Conservation (phyloP, 2,113 vertebrate species). For the Toxotes chatareus region DNA sequence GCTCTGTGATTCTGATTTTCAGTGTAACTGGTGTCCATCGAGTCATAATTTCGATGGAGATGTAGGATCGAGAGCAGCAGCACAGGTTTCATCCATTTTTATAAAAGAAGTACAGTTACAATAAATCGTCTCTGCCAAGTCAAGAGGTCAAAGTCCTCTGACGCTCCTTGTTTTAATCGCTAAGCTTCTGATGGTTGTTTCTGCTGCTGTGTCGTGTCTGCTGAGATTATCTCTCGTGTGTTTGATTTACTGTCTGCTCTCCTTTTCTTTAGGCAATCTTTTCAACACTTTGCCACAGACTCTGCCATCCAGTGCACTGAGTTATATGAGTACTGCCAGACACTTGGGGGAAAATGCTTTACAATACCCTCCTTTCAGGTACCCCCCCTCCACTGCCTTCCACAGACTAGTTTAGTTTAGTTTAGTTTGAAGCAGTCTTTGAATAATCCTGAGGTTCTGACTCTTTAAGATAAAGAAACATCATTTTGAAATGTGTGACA, state of each 20-base stretch:
- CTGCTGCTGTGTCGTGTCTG: no score
- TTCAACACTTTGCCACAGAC: constrained; percentile 86
- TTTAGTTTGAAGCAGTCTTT: neutral
- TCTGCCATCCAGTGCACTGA: constrained; percentile 90
- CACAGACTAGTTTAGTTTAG: neutral
- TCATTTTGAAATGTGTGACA: neutral
- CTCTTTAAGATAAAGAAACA: neutral
- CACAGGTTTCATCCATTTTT: neutral
- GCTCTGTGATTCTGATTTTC: neutral
- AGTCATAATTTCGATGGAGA: neutral
- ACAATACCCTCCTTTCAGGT: constrained; percentile 92
- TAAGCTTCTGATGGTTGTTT: no score
- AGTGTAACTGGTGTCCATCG: neutral
- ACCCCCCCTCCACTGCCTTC: neutral
- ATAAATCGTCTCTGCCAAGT: neutral
- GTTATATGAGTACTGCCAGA: constrained; percentile 90
- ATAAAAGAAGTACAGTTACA: neutral
- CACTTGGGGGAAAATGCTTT: constrained; percentile 80
- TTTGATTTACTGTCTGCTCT: neutral
- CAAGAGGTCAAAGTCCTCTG: neutral
- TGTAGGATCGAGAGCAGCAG: neutral
- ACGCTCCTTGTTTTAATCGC: no score
- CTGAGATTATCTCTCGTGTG: no score
- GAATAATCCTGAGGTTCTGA: neutral
- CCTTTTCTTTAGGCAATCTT: constrained; percentile 81